Evolutionary conservation across 1,140 invertebrate species (phyloP), one percentile per base, ranked within the genome.

Genomic region (Apis florea): DNA sequence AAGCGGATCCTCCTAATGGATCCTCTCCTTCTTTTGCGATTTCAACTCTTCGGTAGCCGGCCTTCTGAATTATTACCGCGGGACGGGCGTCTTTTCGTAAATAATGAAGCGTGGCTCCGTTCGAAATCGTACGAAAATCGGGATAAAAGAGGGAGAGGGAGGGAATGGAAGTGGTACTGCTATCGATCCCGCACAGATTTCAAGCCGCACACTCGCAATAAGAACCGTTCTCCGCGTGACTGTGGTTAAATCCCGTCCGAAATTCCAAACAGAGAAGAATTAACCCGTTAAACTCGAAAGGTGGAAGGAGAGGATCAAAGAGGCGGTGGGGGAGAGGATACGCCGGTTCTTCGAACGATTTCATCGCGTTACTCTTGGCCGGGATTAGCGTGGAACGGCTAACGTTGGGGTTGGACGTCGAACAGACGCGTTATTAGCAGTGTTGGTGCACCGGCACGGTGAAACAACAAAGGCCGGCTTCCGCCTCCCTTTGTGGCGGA

Each of bases 401-500:
- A 40, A 40, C 72, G 66, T 70, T 66, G 59, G 78, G 85, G 86
- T 84, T 77, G 84, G 81, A 83, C 79, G 82, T 82, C 79, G 82
- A 79, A 78, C 11, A 77, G 71, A 54, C 73, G 79, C 58, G 58
- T 40, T 47, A 83, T 86, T 86, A 79, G 51, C 75, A 54, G 77
- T 63, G 73, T 79, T 75, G 68, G 58, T 83, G 31, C 31, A 68
- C 85, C 86, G 79, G n/a, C n/a, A n/a, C 83, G 85, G 84, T 89
- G 85, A 89, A 92, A 92, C 91, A 92, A 92, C 90, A 90, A 92
- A 92, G 90, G 90, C 88, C 88, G 83, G 85, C 89, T 91, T 90
- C 88, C 88, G 85, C 84, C 80, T 84, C 86, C 89, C 90, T 92
- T 91, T 91, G 88, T 90, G 89, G 71, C 77, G 59, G 78, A 82